Percentiles rank a stretch among this genome's conserved stretches.
Evolutionary conservation across 2,113 vertebrate genomes (phyloP).

Genomic region (Myanophis thanlyinensis): DNA sequence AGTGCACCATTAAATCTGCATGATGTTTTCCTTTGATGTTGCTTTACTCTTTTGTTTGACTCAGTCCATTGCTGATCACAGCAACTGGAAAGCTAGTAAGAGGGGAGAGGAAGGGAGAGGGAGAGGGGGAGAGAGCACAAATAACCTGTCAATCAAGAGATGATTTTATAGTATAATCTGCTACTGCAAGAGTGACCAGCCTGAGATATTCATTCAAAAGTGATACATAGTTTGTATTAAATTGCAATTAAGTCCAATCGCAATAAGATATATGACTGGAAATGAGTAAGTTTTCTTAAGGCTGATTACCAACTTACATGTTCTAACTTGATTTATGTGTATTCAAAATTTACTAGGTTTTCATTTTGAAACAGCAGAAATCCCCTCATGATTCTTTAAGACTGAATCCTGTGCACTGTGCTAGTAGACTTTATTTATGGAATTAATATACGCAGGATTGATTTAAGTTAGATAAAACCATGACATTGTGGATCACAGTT

Average conservation of each 20-base stretch:
- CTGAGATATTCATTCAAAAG: constrained; percentile 31
- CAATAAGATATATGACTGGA: background rate
- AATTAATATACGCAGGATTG: background rate
- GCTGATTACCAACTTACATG: background rate
- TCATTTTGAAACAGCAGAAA: background rate
- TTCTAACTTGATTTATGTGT: background rate
- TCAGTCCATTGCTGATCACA: constrained; percentile 68
- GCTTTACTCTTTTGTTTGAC: constrained; percentile 66
- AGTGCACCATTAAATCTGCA: constrained; percentile 64
- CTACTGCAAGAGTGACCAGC: constrained; percentile 49
- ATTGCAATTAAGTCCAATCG: background rate
- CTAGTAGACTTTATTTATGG: background rate
- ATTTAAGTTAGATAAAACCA: background rate
- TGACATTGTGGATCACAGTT: background rate
- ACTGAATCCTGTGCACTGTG: background rate
- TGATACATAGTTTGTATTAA: constrained; percentile 4
- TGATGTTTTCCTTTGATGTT: constrained; percentile 64
- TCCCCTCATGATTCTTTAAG: background rate
- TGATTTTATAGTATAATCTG: constrained; percentile 58
- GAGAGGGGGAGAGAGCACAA: background rate
- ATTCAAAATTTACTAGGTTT: background rate
- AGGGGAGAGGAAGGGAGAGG: constrained; percentile 33
- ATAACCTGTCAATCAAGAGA: constrained; percentile 64
- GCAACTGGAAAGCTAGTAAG: constrained; percentile 44
- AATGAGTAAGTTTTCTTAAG: background rate